Evolutionary conservation across 2,797 vertebrate species (phyloP), one percentile per base, ranked within the genome.

Genomic region (Setipinna tenuifilis): DNA sequence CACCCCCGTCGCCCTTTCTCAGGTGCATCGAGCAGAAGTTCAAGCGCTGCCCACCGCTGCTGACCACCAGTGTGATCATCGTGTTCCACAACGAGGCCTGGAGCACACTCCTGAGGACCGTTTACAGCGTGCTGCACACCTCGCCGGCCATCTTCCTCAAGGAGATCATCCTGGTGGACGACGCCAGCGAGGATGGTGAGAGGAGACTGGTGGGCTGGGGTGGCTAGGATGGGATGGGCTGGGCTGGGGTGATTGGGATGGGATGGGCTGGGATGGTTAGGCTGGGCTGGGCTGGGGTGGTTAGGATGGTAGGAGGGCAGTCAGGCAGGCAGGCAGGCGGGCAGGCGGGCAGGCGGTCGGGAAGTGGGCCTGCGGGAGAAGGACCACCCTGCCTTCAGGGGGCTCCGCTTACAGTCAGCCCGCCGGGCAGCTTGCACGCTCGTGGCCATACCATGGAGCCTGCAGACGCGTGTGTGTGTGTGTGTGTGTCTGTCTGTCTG

Each of bases 71-170:
- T 81, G 96, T 99, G 93, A 97, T 99, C 90, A 99, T 99, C 82
- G 98, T 99, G 90, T 99, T 99, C 93, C 98, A 99, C 92, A 99
- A 99, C 68, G 98, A 99, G 91, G 98, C 96, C 0, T 99, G 98
- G 98, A 99, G 97, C 90, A 99, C 98, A 0, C 94, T 99, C 85
- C 95, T 99, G 62, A 96, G 98, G 90, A 99, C 98, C 0, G 98
- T 99, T 21, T 96, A 99, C 95, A 99, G 98, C 21, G 98, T 99
- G 88, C 97, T 99, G 82, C 98, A 99, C 92, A 97, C 97, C 25
- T 98, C 98, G 71, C 98, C 98, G 9, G 96, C 97, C 86, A 95
- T 98, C 83, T 94, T 99, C 89, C 97, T 99, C 84, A 99, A 98
- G 91, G 98, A 99, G 94, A 95, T 99, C 92, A 98, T 99, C 94